Base-by-base conservation (phyloP, 2,888 invertebrate genomes). In the Nomada lathburiana region DNA sequence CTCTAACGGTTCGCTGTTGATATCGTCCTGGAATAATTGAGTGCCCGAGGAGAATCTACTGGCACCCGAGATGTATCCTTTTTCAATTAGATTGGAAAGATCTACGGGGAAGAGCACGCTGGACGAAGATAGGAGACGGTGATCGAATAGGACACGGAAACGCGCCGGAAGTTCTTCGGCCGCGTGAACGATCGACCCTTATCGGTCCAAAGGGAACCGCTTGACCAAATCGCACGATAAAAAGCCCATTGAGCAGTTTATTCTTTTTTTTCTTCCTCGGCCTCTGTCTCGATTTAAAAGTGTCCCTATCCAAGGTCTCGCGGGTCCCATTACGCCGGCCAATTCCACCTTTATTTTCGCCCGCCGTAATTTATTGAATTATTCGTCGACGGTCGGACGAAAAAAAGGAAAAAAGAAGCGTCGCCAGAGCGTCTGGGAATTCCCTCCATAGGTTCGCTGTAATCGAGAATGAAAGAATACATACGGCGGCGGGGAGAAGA, bases 181-280 rank as follows among this genome's bases (percentile, higher is more conserved):
- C 82, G 80, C 83, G 85, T 80, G 81, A 82, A 84, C 85, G 76
- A 90, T 88, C 84, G 88, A 88, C 88, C 87, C 89, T 92, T 92
- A 92, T 93, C 92, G 91, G 79, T 84, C 91, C 91, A 73, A 85
- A 86, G 92, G 92, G 90, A 92, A 89, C 89, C 89, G 89, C 92
- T 92, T 90, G 90, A 89, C 91, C 90, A 90, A 92, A 92, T 91
- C 90, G 91, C 87, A 90, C 92, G 90, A 92, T 92, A 91, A 92
- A 92, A 91, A 88, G 87, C 87, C 90, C 89, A 90, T 92, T 88
- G 85, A 79, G 83, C 89, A 85, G 86, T 87, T 88, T 80, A 86
- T 87, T 89, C 86, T 86, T 86, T 88, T 87, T 85, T 44, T 2
- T 16, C 16, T 47, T 87, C 73, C 73, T 65, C 72, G 68, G 65